Base-by-base conservation (phyloP, 2,797 vertebrate genomes). In the Pogoniulus pusillus region DNA sequence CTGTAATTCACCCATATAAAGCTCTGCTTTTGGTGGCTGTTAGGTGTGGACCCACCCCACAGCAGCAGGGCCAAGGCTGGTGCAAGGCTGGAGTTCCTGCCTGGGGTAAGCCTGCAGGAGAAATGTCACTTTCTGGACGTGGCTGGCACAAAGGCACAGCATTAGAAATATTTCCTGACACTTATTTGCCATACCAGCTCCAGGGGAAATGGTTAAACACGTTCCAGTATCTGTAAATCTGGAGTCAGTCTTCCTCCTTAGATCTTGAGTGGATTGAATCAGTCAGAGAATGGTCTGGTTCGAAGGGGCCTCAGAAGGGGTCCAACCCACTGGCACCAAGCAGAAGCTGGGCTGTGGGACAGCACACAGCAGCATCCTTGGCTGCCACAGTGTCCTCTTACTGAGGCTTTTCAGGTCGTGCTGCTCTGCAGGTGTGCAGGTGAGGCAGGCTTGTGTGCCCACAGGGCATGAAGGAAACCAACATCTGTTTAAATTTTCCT, bases 191-290 rank as follows among this genome's bases (percentile, higher is more conserved):
- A 0, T 49, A 34, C 51, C 76, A 47, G 54, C 37, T 30, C 23
- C 45, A 41, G 60, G 68, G 64, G n/a, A 90, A 82, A 64, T 10
- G 4, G 18, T 77, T 77, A 2, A 1, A 23, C 62, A 54, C 80
- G 49, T 55, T 89, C 29, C 73, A 27, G 81, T 83, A 11, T 81
- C 57, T 49, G 27, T 73, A 78, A 73, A 65, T 79, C 57, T 66
- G 29, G 10, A 74, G 45, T 73, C 78, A 17, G 18, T 55, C 71
- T 70, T 85, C 53, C 72, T 74, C 77, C 43, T 69, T 86, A 49
- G 14, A 82, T 39, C 49, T 49, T 23, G 65, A 80, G 51, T 0
- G 0, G n/a, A 71, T 75, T 93, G 85, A 55, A 45, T 45, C 43
- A 43, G 41, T 18, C 41, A 45, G 43, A 45, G 43, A 41, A 41